Conservation (phyloP, 2,113 vertebrate species). For the Corydoras maculifer region DNA sequence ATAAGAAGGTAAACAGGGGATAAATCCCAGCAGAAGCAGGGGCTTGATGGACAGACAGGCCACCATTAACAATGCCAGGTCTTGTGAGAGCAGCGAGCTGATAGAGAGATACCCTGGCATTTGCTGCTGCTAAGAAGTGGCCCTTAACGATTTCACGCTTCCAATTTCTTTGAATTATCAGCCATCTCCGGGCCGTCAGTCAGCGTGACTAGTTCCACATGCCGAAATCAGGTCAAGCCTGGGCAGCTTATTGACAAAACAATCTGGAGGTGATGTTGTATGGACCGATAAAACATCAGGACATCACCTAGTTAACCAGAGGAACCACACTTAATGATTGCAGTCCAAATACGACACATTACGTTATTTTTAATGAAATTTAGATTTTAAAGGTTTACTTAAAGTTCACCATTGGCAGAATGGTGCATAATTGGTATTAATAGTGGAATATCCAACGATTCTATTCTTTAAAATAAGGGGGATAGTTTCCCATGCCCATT, state of each 20-base stretch:
- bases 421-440: too few relatives aligned
- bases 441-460: too few relatives aligned
- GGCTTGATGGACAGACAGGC: conserved; percentile 92
- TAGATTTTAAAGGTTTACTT: too few relatives aligned
- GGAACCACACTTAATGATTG: conserved; percentile 20
- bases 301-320: conserved; percentile 21
- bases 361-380: background rate
- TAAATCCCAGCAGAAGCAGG: conserved; percentile 80
- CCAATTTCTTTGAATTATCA: conserved; percentile 98
- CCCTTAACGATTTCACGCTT: conserved; percentile 98
- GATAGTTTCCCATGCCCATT: too few relatives aligned
- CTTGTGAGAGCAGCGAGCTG: conserved; percentile 86
- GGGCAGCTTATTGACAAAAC: conserved; percentile 92
- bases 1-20: conserved; percentile 84
- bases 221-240: conserved; percentile 77
- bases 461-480: too few relatives aligned
- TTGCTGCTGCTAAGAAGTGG: conserved; percentile 87
- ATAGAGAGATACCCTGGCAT: conserved; percentile 98
- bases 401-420: too few relatives aligned
- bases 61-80: conserved; percentile 89
- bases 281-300: conserved; percentile 80
- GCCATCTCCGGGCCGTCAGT: conserved; percentile 93
- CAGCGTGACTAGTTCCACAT: conserved; percentile 58
- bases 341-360: background rate
- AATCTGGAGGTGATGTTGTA: conserved; percentile 85